phyloP scores from a whole-genome alignment of 2,888 invertebrate species.

The Melanostoma mellinum region DNA sequence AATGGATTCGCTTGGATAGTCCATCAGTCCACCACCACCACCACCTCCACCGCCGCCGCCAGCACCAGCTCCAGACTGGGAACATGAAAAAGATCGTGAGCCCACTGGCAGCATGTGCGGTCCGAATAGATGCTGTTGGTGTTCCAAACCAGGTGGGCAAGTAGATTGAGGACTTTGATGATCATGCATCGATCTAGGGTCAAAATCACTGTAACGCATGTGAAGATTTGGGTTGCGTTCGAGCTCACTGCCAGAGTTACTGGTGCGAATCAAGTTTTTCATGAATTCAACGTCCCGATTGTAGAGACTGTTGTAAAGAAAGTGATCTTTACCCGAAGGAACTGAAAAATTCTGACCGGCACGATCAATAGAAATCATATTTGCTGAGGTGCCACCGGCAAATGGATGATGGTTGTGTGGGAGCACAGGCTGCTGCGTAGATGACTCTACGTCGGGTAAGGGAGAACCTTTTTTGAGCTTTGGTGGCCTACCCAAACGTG shows the following conservation, averaged over 20 bases:
- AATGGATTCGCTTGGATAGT: slow-evolving; percentile 60
- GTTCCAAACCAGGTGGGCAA: slow-evolving; percentile 48
- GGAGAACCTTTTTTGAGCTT: slow-evolving; percentile 75
- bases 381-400: slow-evolving; percentile 30
- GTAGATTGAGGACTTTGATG: slow-evolving; percentile 34
- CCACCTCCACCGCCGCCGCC: neutral
- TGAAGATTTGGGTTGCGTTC: slow-evolving; percentile 48
- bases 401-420: slow-evolving; percentile 55
- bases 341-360: slow-evolving; percentile 48
- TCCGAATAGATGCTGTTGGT: slow-evolving; percentile 63
- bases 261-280: slow-evolving; percentile 71
- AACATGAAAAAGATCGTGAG: slow-evolving; percentile 61
- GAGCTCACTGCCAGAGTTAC: slow-evolving; percentile 11
- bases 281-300: slow-evolving; percentile 74
- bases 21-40: slow-evolving; percentile 20
- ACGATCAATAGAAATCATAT: slow-evolving; percentile 57
- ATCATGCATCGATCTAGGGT: slow-evolving; percentile 53
- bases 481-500: slow-evolving; percentile 76
- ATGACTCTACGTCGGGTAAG: slow-evolving; percentile 51
- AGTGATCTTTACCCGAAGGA: slow-evolving; percentile 66
- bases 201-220: slow-evolving; percentile 52
- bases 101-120: slow-evolving; percentile 60
- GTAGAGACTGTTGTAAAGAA: slow-evolving; percentile 74
- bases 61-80: slow-evolving; percentile 12
- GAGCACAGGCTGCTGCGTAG: slow-evolving; percentile 40